Evolutionary conservation across 2,113 vertebrate species (phyloP).

Genomic region (Amblyornis subalaris): DNA sequence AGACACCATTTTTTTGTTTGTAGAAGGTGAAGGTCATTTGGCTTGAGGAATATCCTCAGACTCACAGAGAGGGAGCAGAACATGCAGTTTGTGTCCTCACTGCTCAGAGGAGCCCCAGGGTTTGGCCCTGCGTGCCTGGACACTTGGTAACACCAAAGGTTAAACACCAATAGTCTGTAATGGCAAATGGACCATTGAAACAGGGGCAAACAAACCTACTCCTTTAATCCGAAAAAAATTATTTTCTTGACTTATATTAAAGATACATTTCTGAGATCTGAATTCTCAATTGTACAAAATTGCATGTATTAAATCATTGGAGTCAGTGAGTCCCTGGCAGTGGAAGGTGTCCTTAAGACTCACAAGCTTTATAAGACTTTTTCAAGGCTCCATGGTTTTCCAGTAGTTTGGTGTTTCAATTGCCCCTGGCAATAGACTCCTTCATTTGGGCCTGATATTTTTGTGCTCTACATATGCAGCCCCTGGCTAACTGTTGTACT

Average conservation of each 20-base stretch:
- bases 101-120: background rate
- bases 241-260: background rate
- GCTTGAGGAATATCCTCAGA: background rate
- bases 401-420: background rate
- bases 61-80: background rate
- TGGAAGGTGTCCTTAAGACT: background rate
- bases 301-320: rapidly evolving
- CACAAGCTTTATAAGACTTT: rapidly evolving
- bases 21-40: background rate
- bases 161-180: background rate
- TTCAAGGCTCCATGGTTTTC: background rate
- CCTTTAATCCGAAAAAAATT: background rate
- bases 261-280: background rate
- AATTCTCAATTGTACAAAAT: background rate
- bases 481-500: background rate
- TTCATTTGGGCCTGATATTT: background rate
- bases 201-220: background rate
- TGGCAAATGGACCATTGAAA: no score
- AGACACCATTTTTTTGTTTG: background rate
- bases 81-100: background rate
- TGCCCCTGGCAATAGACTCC: background rate
- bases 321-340: background rate
- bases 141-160: background rate
- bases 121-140: background rate
- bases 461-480: background rate